Base-by-base conservation (phyloP, 2,113 vertebrate genomes). In the Cisticola juncidis region DNA sequence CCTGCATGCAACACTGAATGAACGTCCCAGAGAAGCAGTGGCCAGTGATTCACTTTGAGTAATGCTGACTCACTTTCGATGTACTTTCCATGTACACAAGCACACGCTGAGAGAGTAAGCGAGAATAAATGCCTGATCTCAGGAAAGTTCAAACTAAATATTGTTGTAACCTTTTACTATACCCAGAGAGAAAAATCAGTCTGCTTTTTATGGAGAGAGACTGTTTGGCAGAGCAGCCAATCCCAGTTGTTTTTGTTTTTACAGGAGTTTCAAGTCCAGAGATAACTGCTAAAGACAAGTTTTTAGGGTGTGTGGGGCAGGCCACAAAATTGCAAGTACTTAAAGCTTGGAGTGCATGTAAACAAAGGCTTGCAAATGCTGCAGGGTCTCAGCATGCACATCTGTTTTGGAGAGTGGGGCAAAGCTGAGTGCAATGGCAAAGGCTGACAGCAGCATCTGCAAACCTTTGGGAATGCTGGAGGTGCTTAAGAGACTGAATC, bases 161-260 rank as follows among this genome's bases (percentile, higher is more conserved):
- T 98, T 98, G 81, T 97, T 97, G 72, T 98, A 98, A 98, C 98
- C 97, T 98, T 98, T 98, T 58, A 93, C 96, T 96, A 96, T 78
- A 84, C 74, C 79, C 60, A 62, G 70, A 88, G 87, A 95, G 92
- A 97, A 97, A 97, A 97, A 98, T 96, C 97, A 93, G 89, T 94
- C 96, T 98, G 91, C 87, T 95, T 97, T 98, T 98, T 97, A 89
- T 79, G 96, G 96, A 96, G 94, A 96, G 73, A 91, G 13, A 71
- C 94, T 88, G 40, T 53, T 94, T 95, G 96, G 97, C 97, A 95
- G 92, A 84, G 83, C 23, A 24, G 93, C 73, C 78, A 56, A 96
- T 97, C 91, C 77, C 94, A 92, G 86, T 88, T 98, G 97, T 96
- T 98, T 98, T 97, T 98, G 94, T 97, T 98, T 97, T 97, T 40